These are phyloP conservation scores for Caenorhabditis sp. DNA, from an alignment of 2,888 invertebrate genomes.

Conservation along the genomic window DNA sequence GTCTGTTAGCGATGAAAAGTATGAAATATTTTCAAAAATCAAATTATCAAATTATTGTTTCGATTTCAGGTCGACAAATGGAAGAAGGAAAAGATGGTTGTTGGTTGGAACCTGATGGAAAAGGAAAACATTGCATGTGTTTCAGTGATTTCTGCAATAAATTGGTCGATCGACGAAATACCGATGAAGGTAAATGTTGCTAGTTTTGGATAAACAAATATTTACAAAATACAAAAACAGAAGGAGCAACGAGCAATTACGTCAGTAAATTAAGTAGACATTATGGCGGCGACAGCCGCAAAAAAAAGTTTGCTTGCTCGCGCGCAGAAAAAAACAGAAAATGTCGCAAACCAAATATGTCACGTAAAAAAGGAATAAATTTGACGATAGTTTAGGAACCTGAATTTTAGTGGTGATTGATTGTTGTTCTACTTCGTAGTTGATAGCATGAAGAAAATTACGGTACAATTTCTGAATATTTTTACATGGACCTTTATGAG, in stretches of 20 bases:
- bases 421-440: too few species aligned
- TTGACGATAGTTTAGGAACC: too few species aligned
- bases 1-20: conserved; percentile 54
- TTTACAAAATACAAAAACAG: not conserved
- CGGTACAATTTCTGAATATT: too few species aligned
- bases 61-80: conserved; percentile 31
- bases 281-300: conserved; percentile 5
- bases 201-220: conserved; percentile 1
- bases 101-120: conserved; percentile 63
- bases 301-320: too few species aligned
- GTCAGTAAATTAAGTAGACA: conserved; percentile 15
- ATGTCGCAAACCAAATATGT: not conserved
- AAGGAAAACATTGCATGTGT: conserved; percentile 64
- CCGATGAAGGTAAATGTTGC: conserved; percentile 26
- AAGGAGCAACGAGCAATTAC: conserved; percentile 40
- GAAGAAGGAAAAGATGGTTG: conserved; percentile 56
- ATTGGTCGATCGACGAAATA: conserved; percentile 50
- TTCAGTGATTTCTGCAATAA: conserved; percentile 62
- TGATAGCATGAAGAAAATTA: too few species aligned
- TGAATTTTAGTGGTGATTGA: too few species aligned
- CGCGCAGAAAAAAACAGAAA: not conserved
- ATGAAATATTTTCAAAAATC: not conserved
- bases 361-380: not conserved
- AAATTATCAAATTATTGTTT: not conserved
- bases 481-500: too few species aligned